Evolutionary conservation across 2,797 vertebrate genomes (phyloP).

Genomic region (Silurus lanzhouensis): DNA sequence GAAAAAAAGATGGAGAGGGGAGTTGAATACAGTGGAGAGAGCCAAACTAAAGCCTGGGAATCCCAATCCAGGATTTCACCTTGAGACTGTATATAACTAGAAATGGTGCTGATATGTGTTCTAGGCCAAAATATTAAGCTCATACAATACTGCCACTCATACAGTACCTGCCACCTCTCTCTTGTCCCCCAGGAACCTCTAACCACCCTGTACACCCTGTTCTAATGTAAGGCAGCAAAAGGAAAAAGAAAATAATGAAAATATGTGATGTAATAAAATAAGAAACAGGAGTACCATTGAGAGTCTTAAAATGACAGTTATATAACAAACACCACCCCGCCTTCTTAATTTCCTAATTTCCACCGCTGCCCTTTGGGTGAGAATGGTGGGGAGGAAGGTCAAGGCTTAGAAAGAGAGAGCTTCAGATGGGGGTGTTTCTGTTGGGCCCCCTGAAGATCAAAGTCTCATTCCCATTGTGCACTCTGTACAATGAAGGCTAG

Average conservation of each 20-base stretch:
- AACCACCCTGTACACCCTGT: not conserved
- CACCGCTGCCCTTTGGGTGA: not conserved
- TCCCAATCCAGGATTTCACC: conserved; percentile 4
- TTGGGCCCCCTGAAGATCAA: conserved; percentile 73
- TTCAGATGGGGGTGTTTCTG: conserved; percentile 48
- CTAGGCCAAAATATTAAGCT: conserved; percentile 20
- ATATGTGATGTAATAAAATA: conserved; percentile 32
- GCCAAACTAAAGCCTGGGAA: conserved; percentile 21
- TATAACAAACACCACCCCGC: conserved; percentile 25
- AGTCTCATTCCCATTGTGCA: conserved; percentile 70
- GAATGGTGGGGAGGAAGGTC: conserved; percentile 58
- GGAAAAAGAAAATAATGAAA: conserved; percentile 28
- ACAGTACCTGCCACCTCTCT: not conserved
- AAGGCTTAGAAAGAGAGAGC: conserved; percentile 53
- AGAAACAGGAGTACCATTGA: conserved; percentile 32
- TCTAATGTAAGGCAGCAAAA: not conserved
- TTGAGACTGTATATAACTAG: conserved; percentile 22
- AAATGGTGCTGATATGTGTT: conserved; percentile 4
- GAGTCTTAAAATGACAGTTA: conserved; percentile 31
- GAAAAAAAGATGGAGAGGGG: conserved; percentile 19
- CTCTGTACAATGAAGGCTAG: conserved; percentile 68
- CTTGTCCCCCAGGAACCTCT: not conserved
- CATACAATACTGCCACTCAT: not conserved
- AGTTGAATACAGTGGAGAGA: not conserved
- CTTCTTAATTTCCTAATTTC: conserved; percentile 41